Percentiles rank a stretch among this genome's conserved stretches.
phyloP scores from a whole-genome alignment of 2,888 invertebrate genomes.

The Xanthia togata region DNA sequence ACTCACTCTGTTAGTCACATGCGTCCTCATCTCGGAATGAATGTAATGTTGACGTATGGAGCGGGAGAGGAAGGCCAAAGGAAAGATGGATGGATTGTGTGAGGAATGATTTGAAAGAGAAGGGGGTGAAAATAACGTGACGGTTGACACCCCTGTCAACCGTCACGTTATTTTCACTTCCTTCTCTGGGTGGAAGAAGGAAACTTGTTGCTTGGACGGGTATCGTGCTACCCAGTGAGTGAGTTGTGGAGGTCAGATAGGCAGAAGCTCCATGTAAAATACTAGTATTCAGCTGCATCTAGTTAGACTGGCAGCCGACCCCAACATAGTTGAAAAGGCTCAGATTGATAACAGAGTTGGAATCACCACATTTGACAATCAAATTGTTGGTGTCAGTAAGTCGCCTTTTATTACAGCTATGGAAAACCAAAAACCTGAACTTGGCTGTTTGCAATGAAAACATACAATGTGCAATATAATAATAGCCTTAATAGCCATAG shows the following conservation, averaged over 20 bases:
- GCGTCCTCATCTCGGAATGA: too few relatives aligned
- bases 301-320: neutral
- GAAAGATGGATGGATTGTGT: conserved; percentile 1
- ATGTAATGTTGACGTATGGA: neutral
- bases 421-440: too few relatives aligned
- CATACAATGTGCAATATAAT: too few relatives aligned
- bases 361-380: neutral
- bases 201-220: neutral
- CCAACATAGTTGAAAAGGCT: neutral
- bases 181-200: too few relatives aligned
- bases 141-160: too few relatives aligned
- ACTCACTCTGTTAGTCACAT: too few relatives aligned
- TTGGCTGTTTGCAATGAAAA: too few relatives aligned
- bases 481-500: too few relatives aligned
- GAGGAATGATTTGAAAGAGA: neutral
- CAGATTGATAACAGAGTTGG: too few relatives aligned
- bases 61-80: neutral
- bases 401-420: neutral
- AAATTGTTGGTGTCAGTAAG: neutral
- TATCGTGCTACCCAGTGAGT: neutral
- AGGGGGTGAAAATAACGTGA: neutral
- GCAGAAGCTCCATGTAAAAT: neutral
- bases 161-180: too few relatives aligned
- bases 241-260: neutral
- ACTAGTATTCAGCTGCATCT: neutral